Evolutionary conservation across 1,140 invertebrate genomes (phyloP).

Genomic region (Gerris buenoi): DNA sequence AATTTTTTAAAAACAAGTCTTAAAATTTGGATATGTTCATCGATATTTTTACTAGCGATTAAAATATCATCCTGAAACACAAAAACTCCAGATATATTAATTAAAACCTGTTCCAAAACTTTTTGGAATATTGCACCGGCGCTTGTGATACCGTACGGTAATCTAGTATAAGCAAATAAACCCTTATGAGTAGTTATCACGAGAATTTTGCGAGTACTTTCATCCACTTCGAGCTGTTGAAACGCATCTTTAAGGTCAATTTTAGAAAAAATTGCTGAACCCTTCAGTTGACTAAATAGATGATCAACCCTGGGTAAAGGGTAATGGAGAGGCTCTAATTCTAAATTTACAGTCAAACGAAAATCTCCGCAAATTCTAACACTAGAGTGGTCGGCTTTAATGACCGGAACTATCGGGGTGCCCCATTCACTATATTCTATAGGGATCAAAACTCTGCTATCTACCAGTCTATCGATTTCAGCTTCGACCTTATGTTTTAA

Average conservation of each 20-base stretch:
- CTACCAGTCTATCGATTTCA: background rate
- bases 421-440: constrained; percentile 5
- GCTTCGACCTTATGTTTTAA: constrained; percentile 4
- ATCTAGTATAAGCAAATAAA: background rate
- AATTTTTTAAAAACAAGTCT: constrained; percentile 1
- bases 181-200: constrained; percentile 5
- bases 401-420: constrained; percentile 2
- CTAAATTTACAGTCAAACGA: constrained; percentile 1
- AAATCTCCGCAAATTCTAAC: constrained; percentile 8
- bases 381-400: background rate
- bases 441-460: constrained; percentile 1
- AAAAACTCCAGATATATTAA: background rate
- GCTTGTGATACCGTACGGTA: constrained; percentile 4
- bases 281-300: background rate
- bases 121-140: constrained; percentile 1
- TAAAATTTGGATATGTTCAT: background rate
- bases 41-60: background rate
- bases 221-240: constrained; percentile 2
- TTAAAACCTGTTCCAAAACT: constrained; percentile 3
- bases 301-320: constrained; percentile 3
- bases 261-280: constrained; percentile 4
- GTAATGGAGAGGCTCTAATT: background rate
- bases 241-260: constrained; percentile 5
- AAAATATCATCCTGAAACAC: constrained; percentile 12
- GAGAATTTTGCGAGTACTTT: background rate